Conservation (phyloP, 2,113 vertebrate species). For the Struthio camelus region DNA sequence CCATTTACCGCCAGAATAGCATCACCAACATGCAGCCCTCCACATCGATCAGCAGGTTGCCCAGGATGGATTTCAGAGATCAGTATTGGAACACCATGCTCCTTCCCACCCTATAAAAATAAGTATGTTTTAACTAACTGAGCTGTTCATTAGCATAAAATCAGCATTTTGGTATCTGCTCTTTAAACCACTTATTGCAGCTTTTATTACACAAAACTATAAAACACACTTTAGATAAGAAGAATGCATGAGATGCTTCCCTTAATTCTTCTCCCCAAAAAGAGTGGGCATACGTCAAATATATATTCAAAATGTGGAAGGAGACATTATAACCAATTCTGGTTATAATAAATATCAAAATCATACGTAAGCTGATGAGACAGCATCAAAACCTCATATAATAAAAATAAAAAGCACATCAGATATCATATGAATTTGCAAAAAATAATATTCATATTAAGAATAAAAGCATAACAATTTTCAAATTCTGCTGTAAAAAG, state of each 20-base stretch:
- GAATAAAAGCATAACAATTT: neutral
- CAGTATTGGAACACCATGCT: constrained; percentile 96
- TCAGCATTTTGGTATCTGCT: neutral
- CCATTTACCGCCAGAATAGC: constrained; percentile 97
- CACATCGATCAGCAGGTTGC: constrained; percentile 94
- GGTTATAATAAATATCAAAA: neutral
- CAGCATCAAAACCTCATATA: neutral
- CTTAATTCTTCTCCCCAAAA: neutral
- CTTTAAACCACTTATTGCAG: neutral
- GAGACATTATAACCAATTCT: neutral
- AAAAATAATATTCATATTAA: neutral
- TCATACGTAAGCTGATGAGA: neutral
- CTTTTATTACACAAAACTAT: neutral
- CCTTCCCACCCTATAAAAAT: constrained; percentile 89
- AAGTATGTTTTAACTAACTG: neutral
- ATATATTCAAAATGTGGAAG: neutral
- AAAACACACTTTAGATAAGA: neutral
- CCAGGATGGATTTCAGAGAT: constrained; percentile 97
- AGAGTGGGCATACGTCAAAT: neutral
- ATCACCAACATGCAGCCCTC: constrained; percentile 94
- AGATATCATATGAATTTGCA: neutral
- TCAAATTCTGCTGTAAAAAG: neutral
- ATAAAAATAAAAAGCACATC: neutral
- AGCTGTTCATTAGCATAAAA: neutral
- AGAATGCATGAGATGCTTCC: neutral